Evolutionary conservation across 2,888 invertebrate species (phyloP).

Genomic region (Cephus runcator): DNA sequence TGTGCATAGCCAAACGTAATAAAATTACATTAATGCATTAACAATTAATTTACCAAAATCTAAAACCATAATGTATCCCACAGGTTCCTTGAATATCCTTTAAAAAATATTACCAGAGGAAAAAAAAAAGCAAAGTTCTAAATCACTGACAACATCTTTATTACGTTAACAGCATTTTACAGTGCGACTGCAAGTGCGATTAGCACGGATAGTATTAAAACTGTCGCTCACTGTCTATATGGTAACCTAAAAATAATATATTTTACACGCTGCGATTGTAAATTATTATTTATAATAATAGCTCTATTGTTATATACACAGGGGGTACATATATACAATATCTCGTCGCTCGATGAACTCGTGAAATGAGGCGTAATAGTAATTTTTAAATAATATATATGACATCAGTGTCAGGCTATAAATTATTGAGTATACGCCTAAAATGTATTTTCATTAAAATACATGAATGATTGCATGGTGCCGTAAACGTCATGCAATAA

Average conservation of each 20-base stretch:
- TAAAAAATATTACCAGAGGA: not conserved
- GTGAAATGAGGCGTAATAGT: not conserved
- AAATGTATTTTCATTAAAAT: not conserved
- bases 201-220: not conserved
- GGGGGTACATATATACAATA: not conserved
- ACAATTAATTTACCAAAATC: not conserved
- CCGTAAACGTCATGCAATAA: not conserved
- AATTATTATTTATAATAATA: conserved; percentile 5
- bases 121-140: not conserved
- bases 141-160: conserved; percentile 1
- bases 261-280: not conserved
- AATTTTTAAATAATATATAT: not conserved
- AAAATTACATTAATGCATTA: conserved; percentile 46
- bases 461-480: not conserved
- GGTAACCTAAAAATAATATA: not conserved
- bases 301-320: not conserved
- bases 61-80: not conserved
- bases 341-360: not conserved
- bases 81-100: not conserved
- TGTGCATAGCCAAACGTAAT: conserved; percentile 44
- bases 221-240: not conserved
- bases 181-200: not conserved
- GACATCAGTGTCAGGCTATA: not conserved
- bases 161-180: not conserved
- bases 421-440: not conserved